Evolutionary conservation across 2,888 invertebrate genomes (phyloP), one percentile per base, ranked within the genome.

Genomic region (Phymatocera aterrima): DNA sequence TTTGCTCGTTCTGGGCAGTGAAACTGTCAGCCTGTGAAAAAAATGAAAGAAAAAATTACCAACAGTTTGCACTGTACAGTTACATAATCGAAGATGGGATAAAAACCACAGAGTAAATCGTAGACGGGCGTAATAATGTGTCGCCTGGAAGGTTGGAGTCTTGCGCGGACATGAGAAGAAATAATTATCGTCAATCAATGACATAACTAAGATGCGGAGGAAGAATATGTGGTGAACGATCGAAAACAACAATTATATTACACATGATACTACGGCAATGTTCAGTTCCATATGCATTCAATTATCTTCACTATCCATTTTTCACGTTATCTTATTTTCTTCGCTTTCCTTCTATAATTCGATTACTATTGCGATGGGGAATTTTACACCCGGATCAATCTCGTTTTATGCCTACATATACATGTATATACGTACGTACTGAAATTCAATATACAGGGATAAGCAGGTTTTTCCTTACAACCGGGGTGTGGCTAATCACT

Each of bases 21-120:
- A 84, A 85, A 85, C 82, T 85, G 85, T 85, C 83, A 84, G 82
- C 84, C 88, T 88, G 85, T 68, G 88, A 88, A 83, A 85, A 83
- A 87, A 82, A 83, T 82, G 48, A 83, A n/a, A n/a, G n/a, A n/a
- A n/a, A n/a, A n/a, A n/a, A n/a, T n/a, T n/a, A n/a, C n/a, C n/a
- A n/a, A n/a, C n/a, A 80, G 10, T 72, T 51, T 5, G 12, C 18
- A 43, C 40, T 70, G 4, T 6, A 8, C 1, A 34, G 34, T 72
- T 72, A 72, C 72, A 51, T 72, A n/a, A 34, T 51, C 21, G 31
- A 31, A 46, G 28, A 40, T n/a, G n/a, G n/a, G n/a, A 37, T 37
- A 37, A 64, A 37, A 37, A 64, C n/a, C 18, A 6, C 37, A 8
- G n/a, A 18, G 12, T 8, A n/a, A 6, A 37, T 37, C n/a, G 34